A percentile compares a stretch with the other conserved stretches of the same genome.
These are phyloP conservation scores for Mormyrus iriodes DNA, from an alignment of 2,113 vertebrate species.

Conservation along the genomic window DNA sequence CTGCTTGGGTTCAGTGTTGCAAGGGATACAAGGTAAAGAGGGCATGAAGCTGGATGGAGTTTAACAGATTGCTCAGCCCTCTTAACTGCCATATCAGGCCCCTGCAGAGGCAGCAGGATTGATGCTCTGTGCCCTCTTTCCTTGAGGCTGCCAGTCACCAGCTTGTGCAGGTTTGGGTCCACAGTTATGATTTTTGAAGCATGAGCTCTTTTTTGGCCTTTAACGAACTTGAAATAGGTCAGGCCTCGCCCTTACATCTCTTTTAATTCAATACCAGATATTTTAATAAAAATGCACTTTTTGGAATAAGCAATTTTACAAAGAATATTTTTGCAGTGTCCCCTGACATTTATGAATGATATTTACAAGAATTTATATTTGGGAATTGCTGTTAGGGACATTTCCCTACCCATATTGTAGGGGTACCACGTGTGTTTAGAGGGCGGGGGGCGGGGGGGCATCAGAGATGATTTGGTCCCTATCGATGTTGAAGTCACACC, in stretches of 20 bases:
- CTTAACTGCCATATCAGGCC: slow-evolving; percentile 41
- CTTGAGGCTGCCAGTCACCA: slow-evolving; percentile 57
- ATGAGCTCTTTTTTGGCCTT: not conserved
- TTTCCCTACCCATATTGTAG: not conserved
- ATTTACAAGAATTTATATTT: not conserved
- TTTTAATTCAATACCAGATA: not conserved
- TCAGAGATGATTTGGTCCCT: not conserved
- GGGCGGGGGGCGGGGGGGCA: not conserved
- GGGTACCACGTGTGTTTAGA: not conserved
- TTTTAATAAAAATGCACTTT: not conserved
- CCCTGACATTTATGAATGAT: not conserved
- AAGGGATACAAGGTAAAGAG: not conserved
- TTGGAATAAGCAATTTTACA: not conserved
- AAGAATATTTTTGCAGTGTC: not conserved
- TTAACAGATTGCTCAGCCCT: slow-evolving; percentile 23
- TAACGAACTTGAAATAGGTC: not conserved
- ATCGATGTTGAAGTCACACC: not conserved
- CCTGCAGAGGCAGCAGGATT: slow-evolving; percentile 54
- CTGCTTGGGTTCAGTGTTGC: not conserved
- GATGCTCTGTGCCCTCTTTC: slow-evolving; percentile 51
- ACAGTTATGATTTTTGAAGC: not conserved
- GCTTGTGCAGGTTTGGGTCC: slow-evolving; percentile 42
- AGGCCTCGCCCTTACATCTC: not conserved
- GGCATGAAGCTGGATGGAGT: not conserved
- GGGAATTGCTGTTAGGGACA: not conserved